Base-by-base conservation (phyloP, 1,140 invertebrate genomes). In the Metaphire vulgaris region DNA sequence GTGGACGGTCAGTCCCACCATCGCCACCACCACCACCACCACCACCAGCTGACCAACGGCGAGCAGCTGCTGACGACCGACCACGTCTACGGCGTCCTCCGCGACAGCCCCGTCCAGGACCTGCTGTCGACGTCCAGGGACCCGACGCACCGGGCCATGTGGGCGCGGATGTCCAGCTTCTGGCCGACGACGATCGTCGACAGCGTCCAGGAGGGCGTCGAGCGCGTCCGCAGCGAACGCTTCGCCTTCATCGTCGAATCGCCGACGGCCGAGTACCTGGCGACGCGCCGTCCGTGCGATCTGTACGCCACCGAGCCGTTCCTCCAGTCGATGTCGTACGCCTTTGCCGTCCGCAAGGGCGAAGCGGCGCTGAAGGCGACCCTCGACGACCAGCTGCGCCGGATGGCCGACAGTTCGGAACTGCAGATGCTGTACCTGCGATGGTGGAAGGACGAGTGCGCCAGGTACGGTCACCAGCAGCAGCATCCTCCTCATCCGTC, bases 191-290 rank as follows among this genome's bases (percentile, higher is more conserved):
- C 72, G 14, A 77, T 78, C 2, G 72, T 78, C 1, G 66, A 72
- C 6, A 76, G 16, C 31, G 65, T 77, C 1, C 33, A 76, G 21
- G 77, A 81, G 56, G 81, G 76, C 1, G 21, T 82, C 21, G 30
- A 75, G 14, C 72, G 77, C 28, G 79, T 80, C 1, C 71, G 77
- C 2, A 16, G 33, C 0, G 77, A 76, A 15, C 33, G 76, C 15
- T 81, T 79, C 69, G 79, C 77, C n/a, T 78, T 79, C 34, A 79
- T 81, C 29, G 65, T 79, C 56, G 78, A 81, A 56, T 72, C 75
- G 2, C 77, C 80, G 0, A 26, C 72, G 66, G 80, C 80, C 14
- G 78, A 82, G 32, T 80, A 80, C 77, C 12, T 77, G 31, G 71
- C 76, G 0, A 66, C 33, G 1, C 74, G 77, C 65, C 66, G 76